A percentile compares a stretch with the other conserved stretches of the same genome.
Evolutionary conservation across 2,888 invertebrate genomes (phyloP).

Genomic region (Dendrolimus houi): DNA sequence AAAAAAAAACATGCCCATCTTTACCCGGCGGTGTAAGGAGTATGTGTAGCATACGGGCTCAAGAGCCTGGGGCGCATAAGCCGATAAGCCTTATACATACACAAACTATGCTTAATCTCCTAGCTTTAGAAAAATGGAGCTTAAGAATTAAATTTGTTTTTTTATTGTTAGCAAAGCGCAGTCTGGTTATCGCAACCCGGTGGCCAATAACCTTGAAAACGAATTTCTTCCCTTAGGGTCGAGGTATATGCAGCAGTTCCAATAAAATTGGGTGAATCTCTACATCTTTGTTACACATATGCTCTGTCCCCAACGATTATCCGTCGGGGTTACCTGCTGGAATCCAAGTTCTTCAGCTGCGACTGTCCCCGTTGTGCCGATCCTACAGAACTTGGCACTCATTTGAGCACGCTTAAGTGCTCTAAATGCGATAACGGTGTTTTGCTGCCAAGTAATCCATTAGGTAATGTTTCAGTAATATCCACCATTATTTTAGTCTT

Average conservation of each 20-base stretch:
- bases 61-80: too few relatives aligned
- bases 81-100: too few relatives aligned
- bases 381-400: slow-evolving; percentile 87
- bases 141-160: too few relatives aligned
- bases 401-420: slow-evolving; percentile 87
- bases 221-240: slow-evolving; percentile 60
- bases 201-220: too few relatives aligned
- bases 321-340: slow-evolving; percentile 80
- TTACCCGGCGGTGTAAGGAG: too few relatives aligned
- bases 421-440: slow-evolving; percentile 84
- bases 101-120: too few relatives aligned
- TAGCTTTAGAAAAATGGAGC: too few relatives aligned
- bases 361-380: slow-evolving; percentile 85
- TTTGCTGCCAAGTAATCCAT: slow-evolving; percentile 78
- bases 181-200: too few relatives aligned
- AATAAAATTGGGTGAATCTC: slow-evolving; percentile 78
- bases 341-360: slow-evolving; percentile 89
- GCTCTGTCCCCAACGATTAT: slow-evolving; percentile 83
- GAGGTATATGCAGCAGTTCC: slow-evolving; percentile 81
- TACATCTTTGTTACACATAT: slow-evolving; percentile 86
- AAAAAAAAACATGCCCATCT: too few relatives aligned
- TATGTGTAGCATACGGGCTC: too few relatives aligned
- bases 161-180: too few relatives aligned
- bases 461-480: slow-evolving; percentile 65
- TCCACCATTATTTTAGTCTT: neutral